phyloP scores from a whole-genome alignment of 2,888 invertebrate genomes.

The Tenthredo scrophulariae region DNA sequence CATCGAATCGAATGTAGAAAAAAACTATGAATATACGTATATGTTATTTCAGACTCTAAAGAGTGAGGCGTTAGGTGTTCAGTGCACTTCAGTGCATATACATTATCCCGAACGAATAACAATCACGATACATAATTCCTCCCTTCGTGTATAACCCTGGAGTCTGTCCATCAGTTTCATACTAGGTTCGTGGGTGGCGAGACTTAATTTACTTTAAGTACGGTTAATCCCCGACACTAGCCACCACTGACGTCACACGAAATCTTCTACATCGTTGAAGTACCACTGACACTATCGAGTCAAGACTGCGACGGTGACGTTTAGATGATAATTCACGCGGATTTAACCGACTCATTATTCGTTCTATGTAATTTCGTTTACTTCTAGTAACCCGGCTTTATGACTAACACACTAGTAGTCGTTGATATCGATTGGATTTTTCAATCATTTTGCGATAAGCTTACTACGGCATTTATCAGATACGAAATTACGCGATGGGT shows the following conservation, averaged over 20 bases:
- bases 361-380: not conserved
- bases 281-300: not conserved
- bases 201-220: conserved; percentile 49
- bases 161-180: conserved; percentile 10
- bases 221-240: conserved; percentile 35
- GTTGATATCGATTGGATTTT: conserved; percentile 37
- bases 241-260: conserved; percentile 38
- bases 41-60: not conserved
- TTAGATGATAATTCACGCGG: not conserved
- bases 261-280: conserved; percentile 29
- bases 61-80: not conserved
- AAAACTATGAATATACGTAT: not conserved
- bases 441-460: conserved; percentile 19
- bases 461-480: conserved; percentile 18
- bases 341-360: not conserved
- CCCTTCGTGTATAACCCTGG: not conserved
- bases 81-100: not conserved
- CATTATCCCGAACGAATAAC: not conserved
- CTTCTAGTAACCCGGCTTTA: not conserved
- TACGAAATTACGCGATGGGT: conserved; percentile 1
- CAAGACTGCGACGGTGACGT: not conserved
- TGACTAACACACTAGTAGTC: not conserved
- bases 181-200: conserved; percentile 41
- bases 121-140: conserved; percentile 10
- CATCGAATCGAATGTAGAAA: not conserved